phyloP scores from a whole-genome alignment of 2,797 vertebrate species.

The Brotogeris chrysoptera region DNA sequence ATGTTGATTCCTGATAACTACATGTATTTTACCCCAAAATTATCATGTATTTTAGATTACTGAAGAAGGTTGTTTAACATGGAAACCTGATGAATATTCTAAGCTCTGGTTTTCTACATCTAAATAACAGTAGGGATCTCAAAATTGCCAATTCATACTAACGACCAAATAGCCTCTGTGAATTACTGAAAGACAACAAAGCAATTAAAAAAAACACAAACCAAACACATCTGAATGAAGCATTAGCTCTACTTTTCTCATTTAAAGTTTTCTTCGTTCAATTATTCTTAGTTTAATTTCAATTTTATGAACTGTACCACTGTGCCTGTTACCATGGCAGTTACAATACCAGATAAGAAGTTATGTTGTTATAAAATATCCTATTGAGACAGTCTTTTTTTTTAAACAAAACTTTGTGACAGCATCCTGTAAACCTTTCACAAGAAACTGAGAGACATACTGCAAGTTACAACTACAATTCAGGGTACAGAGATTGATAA shows the following conservation, averaged over 20 bases:
- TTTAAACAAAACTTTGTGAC: not conserved
- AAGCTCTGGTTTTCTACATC: not conserved
- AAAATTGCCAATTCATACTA: not conserved
- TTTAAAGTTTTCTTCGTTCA: not conserved
- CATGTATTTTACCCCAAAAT: not conserved
- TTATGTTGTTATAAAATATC: not conserved
- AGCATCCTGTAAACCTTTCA: not conserved
- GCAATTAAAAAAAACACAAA: not conserved
- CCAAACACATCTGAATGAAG: not conserved
- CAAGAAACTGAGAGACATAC: not conserved
- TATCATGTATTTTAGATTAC: constrained; percentile 3
- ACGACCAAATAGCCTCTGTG: not conserved
- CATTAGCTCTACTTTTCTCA: not conserved
- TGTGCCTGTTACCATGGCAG: constrained; percentile 13
- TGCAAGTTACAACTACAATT: not conserved
- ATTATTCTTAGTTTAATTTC: not conserved
- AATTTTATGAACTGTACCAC: not conserved
- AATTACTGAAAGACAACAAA: not conserved
- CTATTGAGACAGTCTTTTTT: not conserved
- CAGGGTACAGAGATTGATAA: not conserved
- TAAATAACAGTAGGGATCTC: not conserved
- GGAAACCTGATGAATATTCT: constrained; percentile 6
- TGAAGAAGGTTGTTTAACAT: not conserved
- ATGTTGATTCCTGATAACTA: not conserved
- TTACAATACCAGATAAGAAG: not conserved